Percentiles rank a stretch among this genome's conserved stretches.
These are phyloP conservation scores for Pentamera pediparva DNA, from an alignment of 53 echinoderm and acorn worm genomes.

Conservation along the genomic window DNA sequence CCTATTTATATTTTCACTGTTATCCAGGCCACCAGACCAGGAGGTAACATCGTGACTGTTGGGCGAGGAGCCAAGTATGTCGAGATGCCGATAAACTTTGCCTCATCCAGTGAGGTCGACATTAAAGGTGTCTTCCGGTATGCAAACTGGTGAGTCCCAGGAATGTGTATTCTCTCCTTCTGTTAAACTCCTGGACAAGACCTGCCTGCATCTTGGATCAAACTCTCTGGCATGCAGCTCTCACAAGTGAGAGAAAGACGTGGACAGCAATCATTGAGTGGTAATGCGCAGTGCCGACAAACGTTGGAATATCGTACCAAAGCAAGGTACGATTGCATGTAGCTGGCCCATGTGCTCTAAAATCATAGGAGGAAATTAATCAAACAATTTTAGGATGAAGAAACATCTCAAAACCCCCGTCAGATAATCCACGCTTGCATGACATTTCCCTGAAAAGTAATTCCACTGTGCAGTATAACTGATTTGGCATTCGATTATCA, in stretches of 20 bases:
- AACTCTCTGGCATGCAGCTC: not conserved
- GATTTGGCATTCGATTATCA: no score
- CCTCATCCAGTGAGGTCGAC: slow-evolving; percentile 69
- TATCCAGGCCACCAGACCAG: slow-evolving; percentile 62
- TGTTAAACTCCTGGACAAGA: not conserved
- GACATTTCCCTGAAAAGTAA: no score
- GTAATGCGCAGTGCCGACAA: no score
- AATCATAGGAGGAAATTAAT: no score
- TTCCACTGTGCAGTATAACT: no score
- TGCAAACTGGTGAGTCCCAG: slow-evolving; percentile 70
- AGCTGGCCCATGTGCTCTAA: no score
- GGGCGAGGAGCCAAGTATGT: slow-evolving; percentile 52
- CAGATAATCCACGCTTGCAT: no score
- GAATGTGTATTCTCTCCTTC: not conserved
- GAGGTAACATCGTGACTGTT: slow-evolving; percentile 62
- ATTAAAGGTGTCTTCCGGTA: slow-evolving; percentile 75
- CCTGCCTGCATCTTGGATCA: not conserved
- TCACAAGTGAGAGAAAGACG: no score
- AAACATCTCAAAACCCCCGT: no score
- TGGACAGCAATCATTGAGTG: not conserved
- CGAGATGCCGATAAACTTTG: slow-evolving; percentile 52
- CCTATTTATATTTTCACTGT: no score
- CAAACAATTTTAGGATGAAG: no score
- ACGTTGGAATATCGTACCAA: not conserved
- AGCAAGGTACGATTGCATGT: no score